Evolutionary conservation across 2,888 invertebrate genomes (phyloP).

Genomic region (Cryptocheilus praepositus): DNA sequence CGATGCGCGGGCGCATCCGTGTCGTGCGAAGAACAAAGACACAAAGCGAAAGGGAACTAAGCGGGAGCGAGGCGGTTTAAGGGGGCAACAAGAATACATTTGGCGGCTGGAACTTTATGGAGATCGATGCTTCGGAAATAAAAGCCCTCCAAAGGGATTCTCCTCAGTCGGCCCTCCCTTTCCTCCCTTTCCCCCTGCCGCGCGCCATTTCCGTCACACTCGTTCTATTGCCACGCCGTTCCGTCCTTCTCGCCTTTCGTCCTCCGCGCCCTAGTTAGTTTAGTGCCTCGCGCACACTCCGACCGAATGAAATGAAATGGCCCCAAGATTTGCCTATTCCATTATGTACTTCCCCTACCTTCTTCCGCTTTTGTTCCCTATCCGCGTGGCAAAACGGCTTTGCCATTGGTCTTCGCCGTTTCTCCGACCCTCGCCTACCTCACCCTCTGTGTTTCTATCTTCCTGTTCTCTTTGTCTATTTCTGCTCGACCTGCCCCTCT

Average conservation of each 20-base stretch:
- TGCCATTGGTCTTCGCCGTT: slow-evolving; percentile 38
- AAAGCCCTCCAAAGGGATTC: slow-evolving; percentile 34
- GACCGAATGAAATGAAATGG: slow-evolving; percentile 27
- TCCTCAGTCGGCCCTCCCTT: slow-evolving; percentile 34
- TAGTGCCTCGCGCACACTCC: slow-evolving; percentile 20
- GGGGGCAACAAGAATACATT: slow-evolving; percentile 39
- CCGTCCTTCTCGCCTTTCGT: too few species aligned
- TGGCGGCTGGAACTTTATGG: slow-evolving; percentile 54
- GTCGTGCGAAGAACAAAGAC: too few species aligned
- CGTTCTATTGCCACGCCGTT: too few species aligned
- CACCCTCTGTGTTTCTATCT: slow-evolving; percentile 1
- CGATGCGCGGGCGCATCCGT: too few species aligned
- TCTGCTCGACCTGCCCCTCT: not conserved
- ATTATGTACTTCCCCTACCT: slow-evolving; percentile 25
- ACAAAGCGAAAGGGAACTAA: too few species aligned
- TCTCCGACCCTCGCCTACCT: slow-evolving; percentile 1
- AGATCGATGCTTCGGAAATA: slow-evolving; percentile 61
- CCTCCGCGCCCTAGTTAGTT: too few species aligned
- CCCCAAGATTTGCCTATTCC: slow-evolving; percentile 51
- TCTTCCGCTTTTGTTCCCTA: slow-evolving; percentile 2
- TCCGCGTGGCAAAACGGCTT: slow-evolving; percentile 38
- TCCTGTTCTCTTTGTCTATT: slow-evolving; percentile 27
- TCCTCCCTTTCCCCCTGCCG: slow-evolving; percentile 28
- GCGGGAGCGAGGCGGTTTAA: not conserved
- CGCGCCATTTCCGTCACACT: slow-evolving; percentile 8